phyloP scores from a whole-genome alignment of 2,113 vertebrate species.

The Thamnaconus septentrionalis region DNA sequence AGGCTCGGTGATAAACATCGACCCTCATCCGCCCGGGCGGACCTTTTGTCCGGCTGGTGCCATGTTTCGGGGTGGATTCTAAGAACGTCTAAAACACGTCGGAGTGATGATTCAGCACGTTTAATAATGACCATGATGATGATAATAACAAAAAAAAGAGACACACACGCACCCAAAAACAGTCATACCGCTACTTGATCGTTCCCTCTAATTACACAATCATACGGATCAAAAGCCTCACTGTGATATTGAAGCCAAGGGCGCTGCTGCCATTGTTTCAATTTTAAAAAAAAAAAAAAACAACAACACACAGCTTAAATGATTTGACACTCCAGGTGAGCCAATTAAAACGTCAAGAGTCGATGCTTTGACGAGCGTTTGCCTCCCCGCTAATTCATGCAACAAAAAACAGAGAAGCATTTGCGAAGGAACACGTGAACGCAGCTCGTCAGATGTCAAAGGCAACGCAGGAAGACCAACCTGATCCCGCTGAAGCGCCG shows the following conservation, averaged over 20 bases:
- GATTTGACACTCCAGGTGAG: conserved; percentile 66
- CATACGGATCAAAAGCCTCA: conserved; percentile 17
- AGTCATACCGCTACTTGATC: conserved; percentile 42
- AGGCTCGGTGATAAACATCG: conserved; percentile 63
- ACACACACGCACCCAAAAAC: background rate
- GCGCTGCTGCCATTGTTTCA: conserved; percentile 55
- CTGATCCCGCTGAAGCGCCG: conserved; percentile 49
- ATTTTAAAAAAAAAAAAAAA: no score
- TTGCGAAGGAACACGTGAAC: background rate
- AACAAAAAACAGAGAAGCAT: background rate
- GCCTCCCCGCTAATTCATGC: conserved; percentile 6
- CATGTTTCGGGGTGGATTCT: conserved; percentile 69
- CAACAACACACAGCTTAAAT: conserved; percentile 57
- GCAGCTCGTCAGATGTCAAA: conserved; percentile 24
- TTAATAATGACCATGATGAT: background rate
- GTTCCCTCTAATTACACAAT: conserved; percentile 22
- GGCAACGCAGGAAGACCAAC: conserved; percentile 53
- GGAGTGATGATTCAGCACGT: conserved; percentile 77
- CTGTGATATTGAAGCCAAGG: conserved; percentile 35
- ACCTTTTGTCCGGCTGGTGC: conserved; percentile 72
- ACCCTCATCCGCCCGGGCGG: conserved; percentile 62
- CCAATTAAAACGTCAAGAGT: conserved; percentile 31
- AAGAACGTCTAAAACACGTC: conserved; percentile 57
- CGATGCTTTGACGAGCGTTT: conserved; percentile 14
- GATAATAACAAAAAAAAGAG: no score